Evolutionary conservation across 2,888 invertebrate genomes (phyloP), one percentile per base, ranked within the genome.

Genomic region (Drosophila nr. perissopoda): DNA sequence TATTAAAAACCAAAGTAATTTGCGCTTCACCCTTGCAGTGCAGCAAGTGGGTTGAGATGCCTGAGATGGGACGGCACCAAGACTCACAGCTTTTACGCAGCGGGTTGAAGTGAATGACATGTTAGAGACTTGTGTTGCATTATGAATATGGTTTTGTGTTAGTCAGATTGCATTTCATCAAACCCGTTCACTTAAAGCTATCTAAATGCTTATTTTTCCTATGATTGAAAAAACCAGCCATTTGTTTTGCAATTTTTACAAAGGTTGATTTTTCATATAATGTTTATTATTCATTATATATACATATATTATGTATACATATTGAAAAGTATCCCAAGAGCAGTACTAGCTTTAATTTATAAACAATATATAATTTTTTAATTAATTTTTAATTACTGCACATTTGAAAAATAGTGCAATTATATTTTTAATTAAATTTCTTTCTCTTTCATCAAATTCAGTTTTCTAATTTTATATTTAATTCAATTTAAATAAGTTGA

Each of bases 1-100:
- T 49, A 66, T 78, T 68, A 48, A 82, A 81, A 76, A 72, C 73
- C 68, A 69, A 70, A 76, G 64, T 74, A 67, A 77, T 74, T 67
- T 77, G 11, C 60, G 54, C 58, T 73, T 53, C 34, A 40, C 62
- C 34, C 57, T 57, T 42, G 40, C 18, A 29, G 31, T 58, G 53
- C 38, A 29, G 11, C 42, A 48, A 46, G 1, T n/a, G 52, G n/a
- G 60, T 25, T n/a, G 58, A 11, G 29, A 13, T 60, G 27, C 56
- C 52, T 52, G 18, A 6, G 18, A 6, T 27, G 46, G 33, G 34
- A 13, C 27, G 3, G 53, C 11, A 36, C 21, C 25, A 33, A 33
- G 29, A 16, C 53, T 57, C n/a, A 31, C 11, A 33, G 16, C 1
- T 27, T 29, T 29, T 2, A 21, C 36, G 33, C 21, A n/a, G 25